phyloP scores from a whole-genome alignment of 1,140 invertebrate genomes.

The Chrysomallon squamiferum region DNA sequence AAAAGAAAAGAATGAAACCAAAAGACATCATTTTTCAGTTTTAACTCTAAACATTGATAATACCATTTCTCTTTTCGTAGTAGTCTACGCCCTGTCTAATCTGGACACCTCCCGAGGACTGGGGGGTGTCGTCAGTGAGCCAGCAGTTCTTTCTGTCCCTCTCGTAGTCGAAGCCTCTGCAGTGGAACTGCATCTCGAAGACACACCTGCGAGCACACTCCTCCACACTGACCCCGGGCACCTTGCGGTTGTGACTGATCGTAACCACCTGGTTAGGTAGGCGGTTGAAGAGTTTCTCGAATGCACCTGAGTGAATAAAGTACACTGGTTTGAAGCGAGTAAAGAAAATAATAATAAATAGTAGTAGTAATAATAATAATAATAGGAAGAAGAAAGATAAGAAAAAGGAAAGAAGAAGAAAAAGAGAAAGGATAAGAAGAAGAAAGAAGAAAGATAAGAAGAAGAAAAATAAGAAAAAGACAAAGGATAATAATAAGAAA shows the following conservation, averaged over 20 bases:
- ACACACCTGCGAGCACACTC: conserved; percentile 56
- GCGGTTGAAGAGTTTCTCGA: conserved; percentile 46
- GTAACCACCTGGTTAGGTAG: conserved; percentile 54
- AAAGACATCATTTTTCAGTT: no score
- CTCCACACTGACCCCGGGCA: conserved; percentile 44
- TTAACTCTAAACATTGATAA: no score
- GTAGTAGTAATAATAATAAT: no score
- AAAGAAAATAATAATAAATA: no score
- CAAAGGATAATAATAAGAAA: no score
- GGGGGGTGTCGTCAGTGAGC: conserved; percentile 42
- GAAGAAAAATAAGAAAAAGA: no score
- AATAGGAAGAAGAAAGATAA: no score
- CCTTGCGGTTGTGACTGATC: conserved; percentile 41
- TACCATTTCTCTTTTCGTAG: conserved; percentile 49
- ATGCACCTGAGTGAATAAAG: conserved; percentile 32
- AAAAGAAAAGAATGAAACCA: no score
- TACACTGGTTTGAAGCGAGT: no score
- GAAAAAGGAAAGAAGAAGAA: no score
- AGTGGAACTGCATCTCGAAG: conserved; percentile 53
- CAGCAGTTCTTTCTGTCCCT: conserved; percentile 40
- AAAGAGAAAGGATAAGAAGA: no score
- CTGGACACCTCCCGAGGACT: conserved; percentile 32
- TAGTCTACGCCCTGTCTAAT: conserved; percentile 41
- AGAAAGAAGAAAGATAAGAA: no score
- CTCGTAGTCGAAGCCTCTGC: conserved; percentile 56